Base-by-base conservation (phyloP, 2,797 vertebrate genomes). In the Psittacula echo region DNA sequence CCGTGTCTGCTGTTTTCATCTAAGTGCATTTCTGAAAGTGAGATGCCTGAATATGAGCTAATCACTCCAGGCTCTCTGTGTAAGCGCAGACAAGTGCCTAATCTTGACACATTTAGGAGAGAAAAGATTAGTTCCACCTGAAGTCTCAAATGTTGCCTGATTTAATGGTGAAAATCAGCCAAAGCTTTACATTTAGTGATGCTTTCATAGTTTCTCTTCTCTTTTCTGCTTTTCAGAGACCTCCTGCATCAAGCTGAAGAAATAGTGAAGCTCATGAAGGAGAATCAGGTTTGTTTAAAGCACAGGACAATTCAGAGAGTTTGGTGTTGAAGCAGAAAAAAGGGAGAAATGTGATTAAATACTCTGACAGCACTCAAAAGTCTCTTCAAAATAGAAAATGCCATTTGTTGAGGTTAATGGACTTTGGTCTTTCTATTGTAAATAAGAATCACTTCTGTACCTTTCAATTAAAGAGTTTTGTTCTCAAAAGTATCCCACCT, bases 201-300 rank as follows among this genome's bases (percentile, higher is more conserved):
- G 54, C 11, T 9, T 89, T 91, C 50, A 76, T 41, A 27, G 39
- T 48, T 93, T 90, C 22, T 80, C 44, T 76, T 60, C 75, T 32
- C 24, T 18, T 89, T 93, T 91, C 50, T 88, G 45, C 73, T 81
- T 78, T 92, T 56, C 87, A 98, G 98, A 80, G 86, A 96, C 70
- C 96, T 98, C 77, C 86, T 90, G 86, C 54, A 65, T 60, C 97
- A 98, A 96, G 97, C 97, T 56, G 89, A 93, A 90, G 93, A 97
- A 70, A 91, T 97, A 86, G 97, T 98, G 93, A 88, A 88, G 47
- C 84, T 66, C 58, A 97, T 98, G 96, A 97, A 96, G 86, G 90
- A 92, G 65, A 92, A 95, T 67, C 73, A 85, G 97, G 98, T 98
- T 93, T 95, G 93, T 91, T 64, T 87, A 88, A 88, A 84, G 23